phyloP scores from a whole-genome alignment of 2,797 vertebrate species.

The Clarias pachynema region DNA sequence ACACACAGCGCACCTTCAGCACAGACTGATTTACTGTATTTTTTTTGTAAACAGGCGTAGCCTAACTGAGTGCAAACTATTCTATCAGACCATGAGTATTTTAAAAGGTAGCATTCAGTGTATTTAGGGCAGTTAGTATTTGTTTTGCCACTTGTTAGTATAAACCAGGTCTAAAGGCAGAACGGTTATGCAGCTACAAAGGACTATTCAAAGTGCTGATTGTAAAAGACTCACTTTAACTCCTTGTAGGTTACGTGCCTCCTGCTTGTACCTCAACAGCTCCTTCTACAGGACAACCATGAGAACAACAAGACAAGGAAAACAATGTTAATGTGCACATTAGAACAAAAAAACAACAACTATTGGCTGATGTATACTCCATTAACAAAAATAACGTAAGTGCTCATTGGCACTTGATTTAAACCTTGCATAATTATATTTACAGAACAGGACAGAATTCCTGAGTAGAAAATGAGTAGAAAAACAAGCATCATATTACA shows the following conservation, averaged over 20 bases:
- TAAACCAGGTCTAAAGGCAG: neutral
- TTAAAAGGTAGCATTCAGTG: neutral
- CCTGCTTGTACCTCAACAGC: conserved; percentile 89
- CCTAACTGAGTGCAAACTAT: neutral
- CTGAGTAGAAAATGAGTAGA: neutral
- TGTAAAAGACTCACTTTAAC: conserved; percentile 82
- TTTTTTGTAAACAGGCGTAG: neutral
- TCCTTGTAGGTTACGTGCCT: conserved; percentile 90
- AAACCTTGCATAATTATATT: neutral
- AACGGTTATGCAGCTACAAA: neutral
- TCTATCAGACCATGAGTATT: neutral
- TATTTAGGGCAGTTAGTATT: neutral
- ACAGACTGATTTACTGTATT: neutral
- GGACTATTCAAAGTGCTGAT: neutral
- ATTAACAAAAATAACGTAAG: neutral
- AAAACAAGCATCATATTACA: conserved; percentile 7
- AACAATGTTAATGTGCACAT: neutral
- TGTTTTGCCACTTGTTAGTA: neutral
- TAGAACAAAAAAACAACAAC: neutral
- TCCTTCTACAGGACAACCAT: conserved; percentile 81
- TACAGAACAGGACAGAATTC: neutral
- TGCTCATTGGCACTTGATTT: neutral
- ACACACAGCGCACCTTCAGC: conserved; percentile 11
- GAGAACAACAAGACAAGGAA: conserved; percentile 1
- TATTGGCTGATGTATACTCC: neutral